Percentiles rank a stretch among this genome's conserved stretches.
Evolutionary conservation across 1,140 invertebrate species (phyloP).

Genomic region (Aricia agestis): DNA sequence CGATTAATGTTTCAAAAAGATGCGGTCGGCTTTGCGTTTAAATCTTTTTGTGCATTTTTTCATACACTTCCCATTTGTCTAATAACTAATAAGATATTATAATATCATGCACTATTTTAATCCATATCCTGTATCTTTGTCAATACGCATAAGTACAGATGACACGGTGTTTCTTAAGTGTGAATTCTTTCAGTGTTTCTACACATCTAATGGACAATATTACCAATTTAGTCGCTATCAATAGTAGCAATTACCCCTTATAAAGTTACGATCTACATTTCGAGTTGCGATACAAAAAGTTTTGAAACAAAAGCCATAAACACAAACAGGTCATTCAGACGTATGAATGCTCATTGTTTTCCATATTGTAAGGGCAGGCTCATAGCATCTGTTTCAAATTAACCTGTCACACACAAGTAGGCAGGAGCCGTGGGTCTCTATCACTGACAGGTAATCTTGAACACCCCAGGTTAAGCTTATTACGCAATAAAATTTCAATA

Average conservation of each 20-base stretch:
- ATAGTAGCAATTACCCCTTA: background rate
- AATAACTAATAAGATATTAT: background rate
- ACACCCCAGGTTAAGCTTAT: no score
- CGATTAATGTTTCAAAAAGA: background rate
- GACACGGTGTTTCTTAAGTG: no score
- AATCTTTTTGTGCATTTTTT: background rate
- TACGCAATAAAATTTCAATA: no score
- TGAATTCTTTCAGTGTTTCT: no score
- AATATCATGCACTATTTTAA: no score
- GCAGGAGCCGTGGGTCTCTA: background rate
- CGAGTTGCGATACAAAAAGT: no score
- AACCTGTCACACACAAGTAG: background rate
- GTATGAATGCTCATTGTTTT: conserved; percentile 2
- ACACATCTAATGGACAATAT: no score
- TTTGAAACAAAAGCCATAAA: background rate
- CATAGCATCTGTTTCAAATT: conserved; percentile 31
- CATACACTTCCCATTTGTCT: background rate
- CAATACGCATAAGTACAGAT: no score
- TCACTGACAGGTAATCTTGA: background rate
- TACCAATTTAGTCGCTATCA: background rate
- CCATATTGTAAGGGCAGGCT: conserved; percentile 4
- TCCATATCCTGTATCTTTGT: no score
- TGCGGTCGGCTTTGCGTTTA: background rate
- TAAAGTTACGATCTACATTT: background rate
- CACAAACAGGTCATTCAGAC: conserved; percentile 7